Evolutionary conservation across 2,888 invertebrate genomes (phyloP).

Genomic region (Macrophya annulata): DNA sequence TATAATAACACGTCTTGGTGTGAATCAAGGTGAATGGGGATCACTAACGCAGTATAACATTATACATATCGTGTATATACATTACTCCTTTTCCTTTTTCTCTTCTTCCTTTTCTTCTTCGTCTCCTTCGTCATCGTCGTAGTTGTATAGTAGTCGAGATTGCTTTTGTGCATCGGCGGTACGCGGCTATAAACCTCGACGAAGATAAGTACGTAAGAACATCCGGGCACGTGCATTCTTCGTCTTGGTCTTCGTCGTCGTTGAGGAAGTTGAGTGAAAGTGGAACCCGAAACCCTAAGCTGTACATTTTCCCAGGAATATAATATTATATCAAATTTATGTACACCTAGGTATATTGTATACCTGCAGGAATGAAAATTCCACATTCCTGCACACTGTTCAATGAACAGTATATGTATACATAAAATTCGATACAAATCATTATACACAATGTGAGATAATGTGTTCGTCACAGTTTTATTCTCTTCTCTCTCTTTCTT

Average conservation of each 20-base stretch:
- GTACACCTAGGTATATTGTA: not conserved
- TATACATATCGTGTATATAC: not conserved
- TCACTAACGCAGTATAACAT: not conserved
- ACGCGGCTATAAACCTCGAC: not conserved
- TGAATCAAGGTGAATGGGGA: constrained; percentile 18
- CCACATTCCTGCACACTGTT: not conserved
- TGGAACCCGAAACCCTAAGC: constrained; percentile 21
- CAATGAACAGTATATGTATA: not conserved
- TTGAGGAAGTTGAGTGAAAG: constrained; percentile 18
- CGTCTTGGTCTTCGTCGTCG: not conserved
- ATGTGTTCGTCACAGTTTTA: too few species aligned
- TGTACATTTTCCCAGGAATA: constrained; percentile 14
- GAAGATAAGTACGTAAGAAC: constrained; percentile 28
- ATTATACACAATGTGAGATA: too few species aligned
- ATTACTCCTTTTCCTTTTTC: not conserved
- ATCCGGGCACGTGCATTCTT: constrained; percentile 43
- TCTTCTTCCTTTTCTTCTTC: not conserved
- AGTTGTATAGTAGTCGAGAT: not conserved
- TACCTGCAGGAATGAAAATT: not conserved
- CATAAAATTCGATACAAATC: not conserved
- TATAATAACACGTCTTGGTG: not conserved
- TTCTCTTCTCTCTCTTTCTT: too few species aligned
- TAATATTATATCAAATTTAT: not conserved
- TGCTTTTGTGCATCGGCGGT: constrained; percentile 2
- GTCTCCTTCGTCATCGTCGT: not conserved